Percentiles rank a stretch among this genome's conserved stretches.
phyloP scores from a whole-genome alignment of 2,113 vertebrate species.

The Pelmatolapia mariae region DNA sequence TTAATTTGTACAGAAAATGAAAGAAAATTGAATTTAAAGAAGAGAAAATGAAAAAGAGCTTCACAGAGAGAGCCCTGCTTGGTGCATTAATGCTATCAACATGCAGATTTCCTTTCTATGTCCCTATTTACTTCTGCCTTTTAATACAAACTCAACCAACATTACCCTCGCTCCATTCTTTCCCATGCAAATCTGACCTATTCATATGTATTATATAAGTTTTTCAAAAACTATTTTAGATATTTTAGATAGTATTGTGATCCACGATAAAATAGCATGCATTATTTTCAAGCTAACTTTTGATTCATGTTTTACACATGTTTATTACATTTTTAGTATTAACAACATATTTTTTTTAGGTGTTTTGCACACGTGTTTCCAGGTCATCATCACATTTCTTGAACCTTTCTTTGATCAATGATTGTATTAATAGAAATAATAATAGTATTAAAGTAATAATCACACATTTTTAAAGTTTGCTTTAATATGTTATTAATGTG shows the following conservation, averaged over 20 bases:
- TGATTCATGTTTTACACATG: neutral
- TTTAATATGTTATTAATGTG: neutral
- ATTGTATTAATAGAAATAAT: neutral
- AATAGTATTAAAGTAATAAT: neutral
- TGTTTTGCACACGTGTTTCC: neutral
- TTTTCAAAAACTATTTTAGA: neutral
- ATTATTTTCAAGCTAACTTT: neutral
- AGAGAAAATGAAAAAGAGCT: neutral
- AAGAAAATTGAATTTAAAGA: conserved; percentile 1
- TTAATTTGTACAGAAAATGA: conserved; percentile 6
- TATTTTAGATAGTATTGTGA: neutral
- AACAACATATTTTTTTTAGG: neutral
- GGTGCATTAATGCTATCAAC: neutral
- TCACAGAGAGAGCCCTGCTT: neutral
- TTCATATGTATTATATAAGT: neutral
- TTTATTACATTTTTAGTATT: neutral
- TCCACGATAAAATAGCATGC: neutral
- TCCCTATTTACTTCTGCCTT: neutral
- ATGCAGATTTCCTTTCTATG: neutral
- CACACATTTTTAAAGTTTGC: neutral
- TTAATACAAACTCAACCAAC: neutral
- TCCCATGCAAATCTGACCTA: neutral
- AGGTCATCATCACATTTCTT: neutral
- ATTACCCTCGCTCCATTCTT: neutral
- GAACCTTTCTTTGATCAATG: neutral